A percentile compares a stretch with the other conserved stretches of the same genome.
phyloP scores from a whole-genome alignment of 2,113 vertebrate genomes.

The Isichthys henryi region DNA sequence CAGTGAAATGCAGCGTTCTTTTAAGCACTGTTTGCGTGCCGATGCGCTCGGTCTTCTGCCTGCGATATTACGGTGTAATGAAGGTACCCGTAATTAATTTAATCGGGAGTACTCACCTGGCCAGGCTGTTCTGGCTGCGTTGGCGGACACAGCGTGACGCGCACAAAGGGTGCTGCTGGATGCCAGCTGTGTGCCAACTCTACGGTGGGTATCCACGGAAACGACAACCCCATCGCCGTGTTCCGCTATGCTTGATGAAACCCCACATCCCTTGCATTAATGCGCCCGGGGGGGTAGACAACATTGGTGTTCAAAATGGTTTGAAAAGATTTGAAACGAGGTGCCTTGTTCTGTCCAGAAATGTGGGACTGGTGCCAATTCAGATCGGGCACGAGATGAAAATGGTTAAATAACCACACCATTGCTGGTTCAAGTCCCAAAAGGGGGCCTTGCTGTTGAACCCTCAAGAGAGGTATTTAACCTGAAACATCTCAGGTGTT shows the following conservation, averaged over 20 bases:
- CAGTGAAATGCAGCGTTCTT: neutral
- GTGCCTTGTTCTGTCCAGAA: neutral
- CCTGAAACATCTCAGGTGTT: neutral
- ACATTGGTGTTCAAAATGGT: neutral
- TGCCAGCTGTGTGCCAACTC: neutral
- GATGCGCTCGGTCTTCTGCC: neutral
- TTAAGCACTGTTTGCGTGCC: neutral
- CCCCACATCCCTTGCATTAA: neutral
- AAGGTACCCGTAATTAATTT: neutral
- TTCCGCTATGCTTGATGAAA: neutral
- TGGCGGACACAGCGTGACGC: neutral
- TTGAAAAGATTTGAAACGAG: neutral
- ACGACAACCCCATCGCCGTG: neutral
- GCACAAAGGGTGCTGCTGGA: neutral
- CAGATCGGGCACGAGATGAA: neutral
- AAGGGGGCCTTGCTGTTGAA: neutral
- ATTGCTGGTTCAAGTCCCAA: neutral
- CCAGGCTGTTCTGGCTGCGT: neutral
- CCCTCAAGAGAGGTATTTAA: neutral
- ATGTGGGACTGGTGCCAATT: neutral
- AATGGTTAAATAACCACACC: neutral
- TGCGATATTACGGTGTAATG: neutral
- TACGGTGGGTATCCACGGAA: neutral
- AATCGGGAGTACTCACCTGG: neutral
- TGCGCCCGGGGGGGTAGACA: neutral